Percentiles rank a stretch among this genome's conserved stretches.
Conservation (phyloP, 2,797 vertebrate genomes). For the Diplodus sargus region DNA sequence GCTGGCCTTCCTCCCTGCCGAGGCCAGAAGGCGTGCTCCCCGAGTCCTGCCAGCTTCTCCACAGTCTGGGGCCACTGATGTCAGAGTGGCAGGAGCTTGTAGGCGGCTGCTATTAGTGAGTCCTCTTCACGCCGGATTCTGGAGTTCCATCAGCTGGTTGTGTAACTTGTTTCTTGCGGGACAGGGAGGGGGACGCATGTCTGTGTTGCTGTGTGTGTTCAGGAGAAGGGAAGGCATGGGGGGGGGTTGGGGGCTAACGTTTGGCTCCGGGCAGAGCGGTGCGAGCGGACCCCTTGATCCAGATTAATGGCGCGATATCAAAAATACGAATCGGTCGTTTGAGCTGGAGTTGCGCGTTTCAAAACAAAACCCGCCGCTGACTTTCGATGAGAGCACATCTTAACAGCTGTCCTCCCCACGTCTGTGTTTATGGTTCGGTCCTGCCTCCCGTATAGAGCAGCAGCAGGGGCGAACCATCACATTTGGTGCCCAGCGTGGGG, state of each 20-base stretch:
- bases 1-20: slow-evolving; percentile 79
- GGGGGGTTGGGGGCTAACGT: slow-evolving; percentile 47
- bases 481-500: slow-evolving; percentile 90
- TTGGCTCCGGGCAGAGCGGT: slow-evolving; percentile 15
- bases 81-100: slow-evolving; percentile 85
- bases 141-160: slow-evolving; percentile 83
- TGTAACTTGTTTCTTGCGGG: slow-evolving; percentile 75
- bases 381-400: slow-evolving; percentile 50
- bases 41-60: slow-evolving; percentile 81
- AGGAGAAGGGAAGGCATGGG: slow-evolving; percentile 35
- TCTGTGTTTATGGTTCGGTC: slow-evolving; percentile 86
- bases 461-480: slow-evolving; percentile 91
- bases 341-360: neutral
- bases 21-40: slow-evolving; percentile 86
- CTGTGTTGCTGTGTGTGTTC: slow-evolving; percentile 27
- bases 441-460: slow-evolving; percentile 85
- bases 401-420: slow-evolving; percentile 77
- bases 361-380: slow-evolving; percentile 17
- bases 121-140: slow-evolving; percentile 85
- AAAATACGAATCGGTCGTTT: neutral
- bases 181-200: slow-evolving; percentile 33
- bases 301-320: neutral
- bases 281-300: slow-evolving; percentile 15
- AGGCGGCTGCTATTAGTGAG: slow-evolving; percentile 86
- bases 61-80: slow-evolving; percentile 84